Evolutionary conservation across 2,888 invertebrate species (phyloP).

Genomic region (Dryomyza anilis): DNA sequence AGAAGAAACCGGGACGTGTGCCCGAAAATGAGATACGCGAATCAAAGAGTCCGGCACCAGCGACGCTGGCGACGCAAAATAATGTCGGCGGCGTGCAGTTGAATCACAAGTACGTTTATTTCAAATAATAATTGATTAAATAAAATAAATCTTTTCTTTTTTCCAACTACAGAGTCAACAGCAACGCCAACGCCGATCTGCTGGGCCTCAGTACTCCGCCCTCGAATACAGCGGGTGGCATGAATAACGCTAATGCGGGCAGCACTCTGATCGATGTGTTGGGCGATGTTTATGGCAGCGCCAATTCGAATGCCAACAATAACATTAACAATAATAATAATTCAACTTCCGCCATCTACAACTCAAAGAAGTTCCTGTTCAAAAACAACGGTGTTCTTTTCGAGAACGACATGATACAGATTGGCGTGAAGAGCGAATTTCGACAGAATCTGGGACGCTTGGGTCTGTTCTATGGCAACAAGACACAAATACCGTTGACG

Average conservation of each 20-base stretch:
- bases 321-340: no score
- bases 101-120: slow-evolving; percentile 58
- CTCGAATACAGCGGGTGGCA: slow-evolving; percentile 67
- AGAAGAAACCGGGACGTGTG: slow-evolving; percentile 95
- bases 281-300: slow-evolving; percentile 78
- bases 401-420: slow-evolving; percentile 97
- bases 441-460: slow-evolving; percentile 94
- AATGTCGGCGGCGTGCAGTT: slow-evolving; percentile 63
- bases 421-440: slow-evolving; percentile 97
- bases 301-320: slow-evolving; percentile 60
- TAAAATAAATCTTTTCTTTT: not conserved
- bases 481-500: slow-evolving; percentile 81
- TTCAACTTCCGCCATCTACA: slow-evolving; percentile 71
- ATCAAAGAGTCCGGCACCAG: slow-evolving; percentile 74
- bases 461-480: slow-evolving; percentile 97
- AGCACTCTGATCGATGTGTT: slow-evolving; percentile 88
- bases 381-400: slow-evolving; percentile 98
- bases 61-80: slow-evolving; percentile 49
- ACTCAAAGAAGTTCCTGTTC: slow-evolving; percentile 91
- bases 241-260: slow-evolving; percentile 70
- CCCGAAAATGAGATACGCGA: slow-evolving; percentile 86
- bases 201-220: slow-evolving; percentile 89
- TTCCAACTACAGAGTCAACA: slow-evolving; percentile 47
- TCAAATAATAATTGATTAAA: not conserved
- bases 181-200: slow-evolving; percentile 75